Conservation (phyloP, 2,888 invertebrate genomes). For the Trichopoda pennipes region DNA sequence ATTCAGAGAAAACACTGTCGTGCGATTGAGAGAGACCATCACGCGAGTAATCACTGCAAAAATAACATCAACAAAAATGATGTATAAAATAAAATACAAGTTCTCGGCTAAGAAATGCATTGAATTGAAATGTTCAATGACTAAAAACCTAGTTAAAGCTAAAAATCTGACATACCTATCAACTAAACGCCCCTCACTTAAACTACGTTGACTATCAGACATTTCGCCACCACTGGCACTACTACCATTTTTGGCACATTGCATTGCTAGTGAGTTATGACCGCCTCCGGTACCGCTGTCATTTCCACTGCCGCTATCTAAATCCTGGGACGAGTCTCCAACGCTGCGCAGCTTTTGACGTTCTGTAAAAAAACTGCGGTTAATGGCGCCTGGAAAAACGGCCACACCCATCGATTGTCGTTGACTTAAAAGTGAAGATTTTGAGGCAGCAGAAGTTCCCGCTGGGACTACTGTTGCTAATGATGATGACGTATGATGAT, state of each 20-base stretch:
- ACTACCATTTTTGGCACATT: slow-evolving; percentile 62
- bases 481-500: slow-evolving; percentile 61
- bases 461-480: slow-evolving; percentile 53
- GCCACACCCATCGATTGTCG: slow-evolving; percentile 76
- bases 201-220: slow-evolving; percentile 80
- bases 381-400: slow-evolving; percentile 74
- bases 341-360: slow-evolving; percentile 75
- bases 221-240: slow-evolving; percentile 75
- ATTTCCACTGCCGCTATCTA: slow-evolving; percentile 72
- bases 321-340: slow-evolving; percentile 77
- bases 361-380: slow-evolving; percentile 74
- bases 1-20: slow-evolving; percentile 93
- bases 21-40: slow-evolving; percentile 91
- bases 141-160: background rate
- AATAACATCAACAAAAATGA: background rate
- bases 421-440: slow-evolving; percentile 65
- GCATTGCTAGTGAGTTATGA: slow-evolving; percentile 54
- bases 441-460: slow-evolving; percentile 52
- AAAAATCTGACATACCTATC: slow-evolving; percentile 76
- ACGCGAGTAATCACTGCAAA: slow-evolving; percentile 77
- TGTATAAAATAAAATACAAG: background rate
- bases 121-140: background rate
- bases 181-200: slow-evolving; percentile 79
- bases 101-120: too few species aligned
- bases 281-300: slow-evolving; percentile 68